Evolutionary conservation across 2,888 invertebrate genomes (phyloP), one percentile per base, ranked within the genome.

Genomic region (Galerucella pusilla): DNA sequence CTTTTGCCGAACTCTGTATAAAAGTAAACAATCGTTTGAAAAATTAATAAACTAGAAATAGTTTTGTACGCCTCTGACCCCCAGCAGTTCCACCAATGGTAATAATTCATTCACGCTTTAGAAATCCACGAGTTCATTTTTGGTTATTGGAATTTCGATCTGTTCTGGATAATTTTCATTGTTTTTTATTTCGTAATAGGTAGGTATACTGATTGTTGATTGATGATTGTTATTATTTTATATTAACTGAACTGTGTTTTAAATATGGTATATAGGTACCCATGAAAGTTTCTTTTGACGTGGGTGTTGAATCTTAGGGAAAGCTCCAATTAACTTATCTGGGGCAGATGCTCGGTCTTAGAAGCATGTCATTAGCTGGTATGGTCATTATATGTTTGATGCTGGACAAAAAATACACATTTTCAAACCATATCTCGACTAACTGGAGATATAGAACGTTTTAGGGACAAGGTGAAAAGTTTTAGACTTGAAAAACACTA

Each of bases 141-240:
- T 35, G 61, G 61, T 61, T 61, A 28, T 61, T 35, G 61, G 61
- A 61, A 61, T 61, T 61, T 61, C 61, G 61, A 61, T 61, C 61
- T 61, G 61, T 61, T 61, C 61, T 35, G 61, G 28, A 61, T 61
- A 61, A 61, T 61, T 61, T 61, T 61, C 57, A 61, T 61, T 61
- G 61, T 14, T 61, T 61, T 61, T 60, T 61, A n/a, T 61, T 61
- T 61, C 61, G 35, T 61, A 61, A 61, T 61, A 61, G 61, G 35
- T 61, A 61, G 61, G 9, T 61, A 28, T 28, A n/a, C 28, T 14
- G 35, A 35, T 61, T 35, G 28, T 28, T 61, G 61, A 61, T 61
- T 61, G 61, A 61, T 61, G 35, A 61, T 61, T 61, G 61, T 61
- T 61, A 61, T 61, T 61, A 61, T 61, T 61, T 61, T 61, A 35